Percentiles rank a stretch among this genome's conserved stretches.
phyloP scores from a whole-genome alignment of 2,113 vertebrate species.

The Silurus meridionalis region DNA sequence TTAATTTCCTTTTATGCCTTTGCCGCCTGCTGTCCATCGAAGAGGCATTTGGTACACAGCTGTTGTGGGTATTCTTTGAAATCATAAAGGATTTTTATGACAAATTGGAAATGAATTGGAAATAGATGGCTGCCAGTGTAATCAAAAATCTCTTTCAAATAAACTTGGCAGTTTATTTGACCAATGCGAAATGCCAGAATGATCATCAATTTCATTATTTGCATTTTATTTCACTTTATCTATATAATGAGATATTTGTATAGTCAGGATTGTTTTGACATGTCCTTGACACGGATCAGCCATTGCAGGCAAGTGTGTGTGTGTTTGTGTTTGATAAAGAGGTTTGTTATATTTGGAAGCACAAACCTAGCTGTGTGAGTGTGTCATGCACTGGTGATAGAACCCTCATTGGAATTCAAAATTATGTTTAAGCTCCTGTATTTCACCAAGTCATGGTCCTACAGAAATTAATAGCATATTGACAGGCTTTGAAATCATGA shows the following conservation, averaged over 20 bases:
- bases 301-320: background rate
- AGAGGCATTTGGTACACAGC: slow-evolving; percentile 47
- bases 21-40: slow-evolving; percentile 48
- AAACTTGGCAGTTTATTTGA: background rate
- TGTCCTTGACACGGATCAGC: background rate
- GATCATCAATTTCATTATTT: background rate
- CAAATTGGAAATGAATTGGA: slow-evolving; percentile 40
- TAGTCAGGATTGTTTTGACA: background rate
- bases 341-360: background rate
- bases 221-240: background rate
- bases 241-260: background rate
- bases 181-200: background rate
- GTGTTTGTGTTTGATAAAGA: background rate
- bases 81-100: slow-evolving; percentile 44
- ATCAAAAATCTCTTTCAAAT: slow-evolving; percentile 32
- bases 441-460: slow-evolving; percentile 26
- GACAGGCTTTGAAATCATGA: slow-evolving; percentile 15
- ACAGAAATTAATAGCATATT: background rate
- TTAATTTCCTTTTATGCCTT: slow-evolving; percentile 43
- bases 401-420: slow-evolving; percentile 31
- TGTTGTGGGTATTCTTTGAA: slow-evolving; percentile 47
- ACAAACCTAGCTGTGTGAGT: slow-evolving; percentile 10
- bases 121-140: slow-evolving; percentile 29
- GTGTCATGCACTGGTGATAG: slow-evolving; percentile 3
- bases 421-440: slow-evolving; percentile 45